These are phyloP conservation scores for Drosophila sp. DNA, from an alignment of 1,140 invertebrate species.

Conservation along the genomic window DNA sequence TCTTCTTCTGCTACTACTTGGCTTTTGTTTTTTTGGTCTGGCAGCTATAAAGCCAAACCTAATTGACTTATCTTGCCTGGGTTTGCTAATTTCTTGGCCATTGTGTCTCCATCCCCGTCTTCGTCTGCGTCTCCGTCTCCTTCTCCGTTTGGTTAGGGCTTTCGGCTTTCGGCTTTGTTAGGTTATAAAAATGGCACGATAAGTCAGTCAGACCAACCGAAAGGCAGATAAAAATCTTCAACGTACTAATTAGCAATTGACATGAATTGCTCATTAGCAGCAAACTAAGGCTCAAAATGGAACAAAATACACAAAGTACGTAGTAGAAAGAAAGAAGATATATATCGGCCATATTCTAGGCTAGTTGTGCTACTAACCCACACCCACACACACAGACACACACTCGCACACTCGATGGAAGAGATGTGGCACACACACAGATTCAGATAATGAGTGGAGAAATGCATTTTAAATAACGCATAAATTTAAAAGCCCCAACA, in stretches of 20 bases:
- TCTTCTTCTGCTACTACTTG: slow-evolving; percentile 53
- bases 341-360: slow-evolving; percentile 31
- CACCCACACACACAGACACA: neutral
- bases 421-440: neutral
- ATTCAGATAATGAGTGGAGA: neutral
- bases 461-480: neutral
- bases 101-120: slow-evolving; percentile 51
- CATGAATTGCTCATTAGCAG: slow-evolving; percentile 82
- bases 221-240: slow-evolving; percentile 76
- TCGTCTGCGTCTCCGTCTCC: slow-evolving; percentile 7
- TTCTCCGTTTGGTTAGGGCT: slow-evolving; percentile 10
- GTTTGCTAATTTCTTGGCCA: slow-evolving; percentile 79
- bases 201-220: slow-evolving; percentile 65
- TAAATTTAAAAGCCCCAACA: neutral
- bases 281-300: slow-evolving; percentile 72
- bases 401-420: neutral
- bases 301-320: slow-evolving; percentile 10
- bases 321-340: neutral
- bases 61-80: slow-evolving; percentile 82
- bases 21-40: slow-evolving; percentile 55
- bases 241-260: slow-evolving; percentile 82
- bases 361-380: slow-evolving; percentile 31
- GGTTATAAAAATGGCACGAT: slow-evolving; percentile 76
- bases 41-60: slow-evolving; percentile 81
- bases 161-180: slow-evolving; percentile 33